Evolutionary conservation across 2,797 vertebrate species (phyloP), one percentile per base, ranked within the genome.

Genomic region (Myotis planiceps): DNA sequence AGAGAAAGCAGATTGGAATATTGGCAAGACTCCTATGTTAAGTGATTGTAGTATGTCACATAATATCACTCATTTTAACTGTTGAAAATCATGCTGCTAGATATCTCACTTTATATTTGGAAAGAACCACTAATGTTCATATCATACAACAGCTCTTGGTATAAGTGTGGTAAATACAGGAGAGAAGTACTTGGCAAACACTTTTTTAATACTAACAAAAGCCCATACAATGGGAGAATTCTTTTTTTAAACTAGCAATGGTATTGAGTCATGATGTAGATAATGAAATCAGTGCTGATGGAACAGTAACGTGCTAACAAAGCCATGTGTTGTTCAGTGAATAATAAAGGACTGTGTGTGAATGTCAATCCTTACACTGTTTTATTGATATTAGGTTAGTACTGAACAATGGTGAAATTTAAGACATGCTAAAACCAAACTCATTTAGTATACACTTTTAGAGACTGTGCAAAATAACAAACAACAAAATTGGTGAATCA

Each of bases 1-100:
- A 90, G n/a, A 90, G 68, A 74, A 81, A 68, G 60, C 65, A 94
- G 75, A 96, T 82, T 95, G 51, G 82, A 90, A 90, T 79, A 74
- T 23, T 82, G 68, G 91, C 78, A 88, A 95, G 88, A 90, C 15
- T 93, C 10, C 37, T 88, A 0, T 39, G 29, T 79, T 76, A 83
- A 72, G 47, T 75, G 21, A 95, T 45, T n/a, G 29, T 27, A 60
- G 60, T 39, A 84, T 81, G 58, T 82, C 93, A 83, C 23, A 76
- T 42, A 76, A 27, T 58, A 75, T 79, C 49, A 81, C 71, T 81
- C 27, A 45, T 78, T 88, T 85, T 79, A 42, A 95, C 85, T 79
- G 25, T 25, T 79, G 51, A 65, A 69, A 88, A 88, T 88, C 39
- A 75, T 60, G 9, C 45, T 58, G 23, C 19, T 68, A 84, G 45